Conservation (phyloP, 2,888 invertebrate genomes). For the Apoda limacodes region DNA sequence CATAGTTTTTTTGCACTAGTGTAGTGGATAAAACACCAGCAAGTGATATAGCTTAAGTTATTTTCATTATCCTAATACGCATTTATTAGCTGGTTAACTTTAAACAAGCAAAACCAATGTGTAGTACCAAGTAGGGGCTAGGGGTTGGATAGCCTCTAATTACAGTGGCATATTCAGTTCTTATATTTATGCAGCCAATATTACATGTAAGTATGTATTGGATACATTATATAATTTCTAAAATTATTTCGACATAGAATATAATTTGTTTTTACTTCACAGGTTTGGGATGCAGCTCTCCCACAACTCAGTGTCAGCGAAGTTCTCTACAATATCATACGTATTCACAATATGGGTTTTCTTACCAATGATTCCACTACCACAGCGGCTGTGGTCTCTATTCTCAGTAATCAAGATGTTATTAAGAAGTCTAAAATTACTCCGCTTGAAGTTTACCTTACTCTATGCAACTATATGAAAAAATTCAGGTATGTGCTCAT, state of each 20-base stretch:
- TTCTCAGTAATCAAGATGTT: slow-evolving; percentile 57
- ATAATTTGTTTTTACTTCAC: slow-evolving; percentile 6
- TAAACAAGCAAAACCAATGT: no score
- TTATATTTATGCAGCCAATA: no score
- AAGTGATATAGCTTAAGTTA: no score
- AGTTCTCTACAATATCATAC: slow-evolving; percentile 66
- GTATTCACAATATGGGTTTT: slow-evolving; percentile 73
- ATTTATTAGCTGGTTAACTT: no score
- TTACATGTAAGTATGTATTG: no score
- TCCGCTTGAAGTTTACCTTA: slow-evolving; percentile 67
- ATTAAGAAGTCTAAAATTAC: slow-evolving; percentile 50
- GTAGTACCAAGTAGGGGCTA: no score
- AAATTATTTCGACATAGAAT: background rate
- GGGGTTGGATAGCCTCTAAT: no score
- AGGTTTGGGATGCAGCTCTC: slow-evolving; percentile 75
- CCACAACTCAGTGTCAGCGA: slow-evolving; percentile 62
- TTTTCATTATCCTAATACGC: no score
- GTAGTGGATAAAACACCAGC: no score
- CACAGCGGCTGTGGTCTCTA: slow-evolving; percentile 60
- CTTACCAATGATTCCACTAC: slow-evolving; percentile 61
- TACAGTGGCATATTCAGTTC: no score
- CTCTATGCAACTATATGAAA: slow-evolving; percentile 71
- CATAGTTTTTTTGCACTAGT: no score
- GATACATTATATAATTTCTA: background rate
- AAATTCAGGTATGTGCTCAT: slow-evolving; percentile 69